A percentile compares a stretch with the other conserved stretches of the same genome.
Conservation (phyloP, 2,113 vertebrate species). For the Hiodon alosoides region DNA sequence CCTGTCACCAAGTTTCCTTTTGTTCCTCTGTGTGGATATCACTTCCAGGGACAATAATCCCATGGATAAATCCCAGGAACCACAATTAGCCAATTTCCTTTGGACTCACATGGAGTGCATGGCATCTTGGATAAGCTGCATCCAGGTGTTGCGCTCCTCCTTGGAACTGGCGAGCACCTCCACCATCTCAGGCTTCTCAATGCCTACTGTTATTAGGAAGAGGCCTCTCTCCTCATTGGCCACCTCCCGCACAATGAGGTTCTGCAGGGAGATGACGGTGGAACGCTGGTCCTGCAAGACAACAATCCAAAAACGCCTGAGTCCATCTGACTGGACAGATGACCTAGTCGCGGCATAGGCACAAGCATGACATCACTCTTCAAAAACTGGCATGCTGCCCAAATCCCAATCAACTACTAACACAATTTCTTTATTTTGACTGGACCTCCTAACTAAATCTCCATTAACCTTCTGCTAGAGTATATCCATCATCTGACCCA, state of each 20-base stretch:
- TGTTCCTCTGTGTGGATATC: not conserved
- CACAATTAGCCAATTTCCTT: not conserved
- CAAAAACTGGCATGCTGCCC: not conserved
- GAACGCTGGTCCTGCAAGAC: slow-evolving; percentile 82
- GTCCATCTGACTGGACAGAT: not conserved
- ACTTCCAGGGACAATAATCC: not conserved
- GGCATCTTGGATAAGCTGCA: slow-evolving; percentile 81
- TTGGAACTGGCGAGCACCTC: slow-evolving; percentile 85
- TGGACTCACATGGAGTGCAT: slow-evolving; percentile 81
- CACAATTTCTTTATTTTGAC: not conserved
- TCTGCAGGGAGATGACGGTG: slow-evolving; percentile 93
- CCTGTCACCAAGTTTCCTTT: too few relatives aligned
- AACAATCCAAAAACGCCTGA: not conserved
- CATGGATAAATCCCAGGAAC: not conserved
- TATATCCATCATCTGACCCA: too few relatives aligned
- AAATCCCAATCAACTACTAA: not conserved
- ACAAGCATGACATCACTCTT: not conserved
- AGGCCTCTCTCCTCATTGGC: slow-evolving; percentile 94
- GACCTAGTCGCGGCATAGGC: not conserved
- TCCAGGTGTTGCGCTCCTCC: slow-evolving; percentile 91
- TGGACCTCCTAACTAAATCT: too few relatives aligned
- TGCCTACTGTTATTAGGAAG: slow-evolving; percentile 88
- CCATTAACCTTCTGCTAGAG: too few relatives aligned
- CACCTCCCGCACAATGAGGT: slow-evolving; percentile 91
- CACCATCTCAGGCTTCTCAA: slow-evolving; percentile 86